A percentile compares a stretch with the other conserved stretches of the same genome.
These are phyloP conservation scores for Tachypleus tridentatus DNA, from an alignment of 1,140 invertebrate genomes.

Conservation along the genomic window DNA sequence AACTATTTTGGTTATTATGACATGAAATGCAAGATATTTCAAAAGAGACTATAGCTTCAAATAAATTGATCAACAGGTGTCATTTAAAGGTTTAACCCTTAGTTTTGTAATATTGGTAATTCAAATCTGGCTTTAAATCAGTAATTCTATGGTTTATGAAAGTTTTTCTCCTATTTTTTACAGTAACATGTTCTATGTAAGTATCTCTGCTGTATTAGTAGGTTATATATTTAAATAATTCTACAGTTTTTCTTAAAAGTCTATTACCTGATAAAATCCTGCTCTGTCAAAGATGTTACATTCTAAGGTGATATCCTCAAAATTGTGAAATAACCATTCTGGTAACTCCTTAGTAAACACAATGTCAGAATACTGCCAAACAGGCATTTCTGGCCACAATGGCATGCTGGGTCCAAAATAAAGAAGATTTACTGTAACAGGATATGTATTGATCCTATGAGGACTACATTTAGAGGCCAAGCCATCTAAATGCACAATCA, in stretches of 20 bases:
- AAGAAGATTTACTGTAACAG: conserved; percentile 9
- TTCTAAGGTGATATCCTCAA: conserved; percentile 16
- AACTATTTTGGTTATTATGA: too few relatives aligned
- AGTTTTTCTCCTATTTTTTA: too few relatives aligned
- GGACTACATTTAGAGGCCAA: conserved; percentile 12
- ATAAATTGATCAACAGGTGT: too few relatives aligned
- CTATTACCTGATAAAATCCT: conserved; percentile 20
- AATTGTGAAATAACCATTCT: conserved; percentile 11
- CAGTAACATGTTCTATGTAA: too few relatives aligned
- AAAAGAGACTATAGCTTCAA: too few relatives aligned
- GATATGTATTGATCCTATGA: neutral
- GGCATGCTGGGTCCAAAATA: conserved; percentile 8
- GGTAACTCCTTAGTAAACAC: conserved; percentile 13
- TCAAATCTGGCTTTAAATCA: too few relatives aligned
- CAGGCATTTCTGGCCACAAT: neutral
- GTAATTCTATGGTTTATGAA: too few relatives aligned
- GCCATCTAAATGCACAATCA: conserved; percentile 14
- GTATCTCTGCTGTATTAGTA: too few relatives aligned
- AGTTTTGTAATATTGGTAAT: too few relatives aligned
- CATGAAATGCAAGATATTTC: too few relatives aligned
- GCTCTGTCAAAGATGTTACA: conserved; percentile 21
- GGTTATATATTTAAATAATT: too few relatives aligned
- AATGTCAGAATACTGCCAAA: conserved; percentile 12
- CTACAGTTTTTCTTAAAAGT: neutral
- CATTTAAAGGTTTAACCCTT: too few relatives aligned